Evolutionary conservation across 2,888 invertebrate genomes (phyloP).

Genomic region (Lathronympha strigana): DNA sequence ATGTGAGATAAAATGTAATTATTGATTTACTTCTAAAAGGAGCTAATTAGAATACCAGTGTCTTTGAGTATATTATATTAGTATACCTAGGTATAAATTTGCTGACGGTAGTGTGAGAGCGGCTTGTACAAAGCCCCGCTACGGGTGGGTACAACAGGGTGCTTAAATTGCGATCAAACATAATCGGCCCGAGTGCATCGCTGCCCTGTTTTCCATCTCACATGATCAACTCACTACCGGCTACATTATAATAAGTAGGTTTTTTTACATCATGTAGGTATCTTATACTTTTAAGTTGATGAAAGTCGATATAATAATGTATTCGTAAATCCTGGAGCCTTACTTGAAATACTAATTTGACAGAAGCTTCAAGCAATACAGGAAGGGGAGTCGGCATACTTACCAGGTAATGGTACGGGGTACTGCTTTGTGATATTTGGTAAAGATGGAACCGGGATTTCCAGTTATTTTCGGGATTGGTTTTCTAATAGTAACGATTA

Average conservation of each 20-base stretch:
- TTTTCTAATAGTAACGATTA: no score
- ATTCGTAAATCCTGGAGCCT: background rate
- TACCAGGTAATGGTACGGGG: no score
- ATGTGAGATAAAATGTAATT: no score
- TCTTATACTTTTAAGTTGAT: background rate
- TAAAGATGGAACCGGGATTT: no score
- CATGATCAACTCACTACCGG: slow-evolving; percentile 46
- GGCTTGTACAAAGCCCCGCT: slow-evolving; percentile 64
- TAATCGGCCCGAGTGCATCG: slow-evolving; percentile 61
- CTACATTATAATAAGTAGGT: background rate
- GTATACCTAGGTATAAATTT: slow-evolving; percentile 41
- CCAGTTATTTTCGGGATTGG: no score
- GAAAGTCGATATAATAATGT: background rate
- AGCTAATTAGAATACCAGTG: background rate
- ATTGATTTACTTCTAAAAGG: no score
- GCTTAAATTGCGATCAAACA: slow-evolving; percentile 75
- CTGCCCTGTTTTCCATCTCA: slow-evolving; percentile 44
- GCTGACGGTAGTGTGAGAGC: slow-evolving; percentile 57
- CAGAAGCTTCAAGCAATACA: no score
- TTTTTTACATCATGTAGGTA: slow-evolving; percentile 4
- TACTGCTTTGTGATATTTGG: no score
- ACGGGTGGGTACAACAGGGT: slow-evolving; percentile 57
- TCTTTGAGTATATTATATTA: no score
- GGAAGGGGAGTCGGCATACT: no score
- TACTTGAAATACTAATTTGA: no score